These are phyloP conservation scores for Xerus rutilus DNA, from an alignment of 2,797 vertebrate genomes.

Conservation along the genomic window DNA sequence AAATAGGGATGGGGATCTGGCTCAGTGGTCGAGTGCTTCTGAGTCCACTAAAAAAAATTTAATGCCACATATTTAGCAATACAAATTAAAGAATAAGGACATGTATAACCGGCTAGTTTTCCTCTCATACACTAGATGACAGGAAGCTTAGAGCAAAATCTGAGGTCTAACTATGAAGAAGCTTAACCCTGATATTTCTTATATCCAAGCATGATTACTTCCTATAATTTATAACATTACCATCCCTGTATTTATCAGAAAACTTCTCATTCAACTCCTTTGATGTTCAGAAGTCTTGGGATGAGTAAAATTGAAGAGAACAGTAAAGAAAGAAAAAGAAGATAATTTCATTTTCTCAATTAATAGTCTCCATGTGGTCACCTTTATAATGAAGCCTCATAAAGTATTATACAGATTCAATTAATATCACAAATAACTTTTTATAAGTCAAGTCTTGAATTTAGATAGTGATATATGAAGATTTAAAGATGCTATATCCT, in stretches of 20 bases:
- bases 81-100: neutral
- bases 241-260: slow-evolving; percentile 20
- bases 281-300: slow-evolving; percentile 54
- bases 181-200: neutral
- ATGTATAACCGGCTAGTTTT: neutral
- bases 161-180: neutral
- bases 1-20: too few species aligned
- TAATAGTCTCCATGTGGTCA: slow-evolving; percentile 26
- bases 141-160: slow-evolving; percentile 50
- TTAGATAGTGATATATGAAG: slow-evolving; percentile 28
- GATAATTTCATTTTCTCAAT: slow-evolving; percentile 36
- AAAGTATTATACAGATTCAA: slow-evolving; percentile 59
- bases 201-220: slow-evolving; percentile 34
- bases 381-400: slow-evolving; percentile 35
- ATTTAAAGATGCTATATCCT: neutral
- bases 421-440: slow-evolving; percentile 44
- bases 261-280: slow-evolving; percentile 49
- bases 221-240: slow-evolving; percentile 57
- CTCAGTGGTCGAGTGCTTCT: too few species aligned
- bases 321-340: slow-evolving; percentile 45
- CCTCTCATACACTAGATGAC: neutral
- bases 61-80: slow-evolving; percentile 24
- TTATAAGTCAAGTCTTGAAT: slow-evolving; percentile 16
- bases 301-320: slow-evolving; percentile 31
- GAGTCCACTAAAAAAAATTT: neutral